Percentiles rank a stretch among this genome's conserved stretches.
phyloP scores from a whole-genome alignment of 37 sponge, comb jelly and placozoan genomes.

The Axinella damicornis region DNA sequence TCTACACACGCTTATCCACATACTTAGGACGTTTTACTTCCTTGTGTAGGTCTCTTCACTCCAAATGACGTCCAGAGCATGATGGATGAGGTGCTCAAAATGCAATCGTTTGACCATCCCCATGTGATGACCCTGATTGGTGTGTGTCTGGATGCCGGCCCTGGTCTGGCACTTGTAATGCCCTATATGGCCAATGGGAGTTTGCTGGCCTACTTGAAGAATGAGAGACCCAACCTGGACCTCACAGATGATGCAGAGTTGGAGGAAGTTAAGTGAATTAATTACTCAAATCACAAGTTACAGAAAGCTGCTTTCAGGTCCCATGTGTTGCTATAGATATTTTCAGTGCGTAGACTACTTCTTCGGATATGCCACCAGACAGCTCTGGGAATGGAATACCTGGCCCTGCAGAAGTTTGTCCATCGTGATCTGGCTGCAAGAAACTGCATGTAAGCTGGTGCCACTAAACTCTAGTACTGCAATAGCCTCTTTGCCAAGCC shows the following conservation, averaged over 20 bases:
- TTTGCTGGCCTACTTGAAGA: conserved; percentile 43
- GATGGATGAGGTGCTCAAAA: conserved; percentile 39
- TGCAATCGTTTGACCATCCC: conserved; percentile 46
- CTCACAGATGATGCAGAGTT: conserved; percentile 19
- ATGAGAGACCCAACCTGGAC: conserved; percentile 8
- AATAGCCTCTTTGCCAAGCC: no score
- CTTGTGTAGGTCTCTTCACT: no score
- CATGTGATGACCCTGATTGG: conserved; percentile 56
- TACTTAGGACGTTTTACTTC: no score
- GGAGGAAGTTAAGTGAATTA: neutral
- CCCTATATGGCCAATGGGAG: conserved; percentile 64
- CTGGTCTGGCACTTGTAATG: conserved; percentile 25
- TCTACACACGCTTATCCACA: no score
- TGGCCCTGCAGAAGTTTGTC: conserved; percentile 25
- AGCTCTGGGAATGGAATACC: conserved; percentile 43
- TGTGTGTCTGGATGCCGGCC: conserved; percentile 29
- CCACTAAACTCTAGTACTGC: no score
- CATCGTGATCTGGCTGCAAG: conserved; percentile 53
- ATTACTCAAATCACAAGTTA: no score
- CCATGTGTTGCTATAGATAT: neutral
- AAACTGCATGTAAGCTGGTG: conserved; percentile 42
- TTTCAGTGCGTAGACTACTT: conserved; percentile 24
- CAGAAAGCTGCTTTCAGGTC: no score
- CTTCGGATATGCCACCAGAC: conserved; percentile 33
- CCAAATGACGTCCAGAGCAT: conserved; percentile 12